These are phyloP conservation scores for Drosophila atripex DNA, from an alignment of 2,888 invertebrate genomes.

Conservation along the genomic window DNA sequence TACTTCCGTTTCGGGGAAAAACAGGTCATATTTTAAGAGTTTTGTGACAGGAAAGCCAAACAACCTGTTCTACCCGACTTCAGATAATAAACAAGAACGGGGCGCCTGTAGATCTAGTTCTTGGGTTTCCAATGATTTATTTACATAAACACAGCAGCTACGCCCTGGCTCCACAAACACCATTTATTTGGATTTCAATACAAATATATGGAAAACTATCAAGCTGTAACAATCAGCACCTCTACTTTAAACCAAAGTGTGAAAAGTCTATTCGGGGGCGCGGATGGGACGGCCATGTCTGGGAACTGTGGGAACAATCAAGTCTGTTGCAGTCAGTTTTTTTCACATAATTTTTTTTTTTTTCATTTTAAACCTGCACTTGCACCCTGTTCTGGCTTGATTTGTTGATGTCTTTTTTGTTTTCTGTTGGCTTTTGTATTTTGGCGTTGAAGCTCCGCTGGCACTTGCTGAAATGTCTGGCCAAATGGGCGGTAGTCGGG, in stretches of 20 bases:
- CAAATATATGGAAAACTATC: conserved; percentile 46
- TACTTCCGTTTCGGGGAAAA: background rate
- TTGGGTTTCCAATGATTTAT: conserved; percentile 20
- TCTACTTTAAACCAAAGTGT: conserved; percentile 79
- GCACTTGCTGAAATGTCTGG: conserved; percentile 77
- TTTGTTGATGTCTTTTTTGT: conserved; percentile 46
- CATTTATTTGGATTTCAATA: background rate
- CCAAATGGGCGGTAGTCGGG: conserved; percentile 40
- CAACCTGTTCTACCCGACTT: conserved; percentile 20
- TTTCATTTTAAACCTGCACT: conserved; percentile 35
- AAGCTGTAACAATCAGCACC: conserved; percentile 70
- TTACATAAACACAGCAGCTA: conserved; percentile 23
- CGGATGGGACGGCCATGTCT: conserved; percentile 33
- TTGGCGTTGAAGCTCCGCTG: conserved; percentile 78
- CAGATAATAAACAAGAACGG: conserved; percentile 26
- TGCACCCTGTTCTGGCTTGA: conserved; percentile 55
- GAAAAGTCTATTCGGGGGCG: conserved; percentile 72
- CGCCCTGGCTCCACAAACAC: conserved; percentile 23
- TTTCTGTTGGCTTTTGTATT: conserved; percentile 62
- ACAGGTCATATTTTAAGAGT: background rate
- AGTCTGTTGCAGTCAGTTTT: conserved; percentile 60
- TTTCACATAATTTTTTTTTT: background rate
- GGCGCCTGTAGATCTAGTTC: conserved; percentile 28
- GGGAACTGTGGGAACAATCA: conserved; percentile 73
- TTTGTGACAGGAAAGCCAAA: background rate